A percentile compares a stretch with the other conserved stretches of the same genome.
These are phyloP conservation scores for Montipora foliosa DNA, from an alignment of 64 coral and sea anemone genomes.

Conservation along the genomic window DNA sequence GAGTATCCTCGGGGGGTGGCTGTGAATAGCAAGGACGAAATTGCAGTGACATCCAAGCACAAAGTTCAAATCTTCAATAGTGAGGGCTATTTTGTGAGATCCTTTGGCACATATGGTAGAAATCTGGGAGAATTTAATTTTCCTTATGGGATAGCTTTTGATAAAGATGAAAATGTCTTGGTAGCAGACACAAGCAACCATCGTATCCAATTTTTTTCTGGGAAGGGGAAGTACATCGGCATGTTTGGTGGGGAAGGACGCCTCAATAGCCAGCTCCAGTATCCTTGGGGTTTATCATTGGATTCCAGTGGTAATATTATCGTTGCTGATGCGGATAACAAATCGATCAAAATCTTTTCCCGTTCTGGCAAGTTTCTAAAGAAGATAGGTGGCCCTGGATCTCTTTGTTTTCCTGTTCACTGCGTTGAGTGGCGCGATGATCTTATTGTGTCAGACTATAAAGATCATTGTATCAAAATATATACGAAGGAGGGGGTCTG, in stretches of 20 bases:
- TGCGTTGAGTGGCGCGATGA: background rate
- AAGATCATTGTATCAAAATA: too few species aligned
- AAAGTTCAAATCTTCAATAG: slow-evolving; percentile 10
- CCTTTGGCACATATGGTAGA: background rate
- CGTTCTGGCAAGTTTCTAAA: slow-evolving; percentile 65
- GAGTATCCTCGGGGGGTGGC: background rate
- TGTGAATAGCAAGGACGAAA: slow-evolving; percentile 3
- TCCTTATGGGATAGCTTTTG: background rate
- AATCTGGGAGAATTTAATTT: background rate
- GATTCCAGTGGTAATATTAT: slow-evolving; percentile 82
- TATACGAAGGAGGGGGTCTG: too few species aligned
- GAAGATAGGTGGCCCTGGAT: background rate
- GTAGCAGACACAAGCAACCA: slow-evolving; percentile 1
- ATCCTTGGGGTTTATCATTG: slow-evolving; percentile 82
- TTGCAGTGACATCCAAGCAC: background rate
- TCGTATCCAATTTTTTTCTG: background rate
- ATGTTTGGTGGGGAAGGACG: background rate
- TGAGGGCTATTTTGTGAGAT: slow-evolving; percentile 18
- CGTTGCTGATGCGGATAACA: slow-evolving; percentile 79
- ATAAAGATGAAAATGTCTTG: background rate
- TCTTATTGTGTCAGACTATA: background rate
- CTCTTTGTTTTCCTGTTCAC: background rate
- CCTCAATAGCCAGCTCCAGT: slow-evolving; percentile 46
- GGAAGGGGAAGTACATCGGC: background rate
- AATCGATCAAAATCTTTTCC: slow-evolving; percentile 59